Percentiles rank a stretch among this genome's conserved stretches.
phyloP scores from a whole-genome alignment of 2,888 invertebrate species.

The Mallateleia sp. region DNA sequence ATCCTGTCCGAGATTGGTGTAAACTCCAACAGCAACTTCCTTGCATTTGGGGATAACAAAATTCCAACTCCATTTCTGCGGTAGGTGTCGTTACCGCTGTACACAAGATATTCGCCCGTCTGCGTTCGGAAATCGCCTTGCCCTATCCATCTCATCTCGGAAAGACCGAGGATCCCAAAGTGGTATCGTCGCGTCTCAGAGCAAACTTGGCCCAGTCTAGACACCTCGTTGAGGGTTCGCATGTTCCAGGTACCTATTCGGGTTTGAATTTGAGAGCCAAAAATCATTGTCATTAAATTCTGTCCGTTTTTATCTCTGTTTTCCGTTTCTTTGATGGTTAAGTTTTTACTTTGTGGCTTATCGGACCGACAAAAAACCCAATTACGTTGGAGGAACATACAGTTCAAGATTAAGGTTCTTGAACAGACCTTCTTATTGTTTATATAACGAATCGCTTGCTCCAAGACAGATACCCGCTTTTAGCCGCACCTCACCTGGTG shows the following conservation, averaged over 20 bases:
- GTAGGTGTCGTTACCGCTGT: constrained; percentile 22
- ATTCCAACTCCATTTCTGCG: constrained; percentile 5
- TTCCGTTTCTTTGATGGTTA: too few species aligned
- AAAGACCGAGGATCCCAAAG: constrained; percentile 20
- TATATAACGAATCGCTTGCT: too few species aligned
- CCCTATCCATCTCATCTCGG: constrained; percentile 20
- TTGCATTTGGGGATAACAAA: not conserved
- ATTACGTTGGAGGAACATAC: constrained; percentile 31
- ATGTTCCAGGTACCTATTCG: too few species aligned
- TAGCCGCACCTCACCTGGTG: too few species aligned
- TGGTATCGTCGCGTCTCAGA: constrained; percentile 22
- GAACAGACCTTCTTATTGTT: too few species aligned
- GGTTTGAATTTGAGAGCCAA: too few species aligned
- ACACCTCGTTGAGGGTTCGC: constrained; percentile 22
- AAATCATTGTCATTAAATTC: too few species aligned
- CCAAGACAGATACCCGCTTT: too few species aligned
- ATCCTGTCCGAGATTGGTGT: constrained; percentile 12
- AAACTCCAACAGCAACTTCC: constrained; percentile 5
- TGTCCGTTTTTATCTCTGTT: too few species aligned
- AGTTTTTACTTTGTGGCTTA: too few species aligned
- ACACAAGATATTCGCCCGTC: constrained; percentile 11
- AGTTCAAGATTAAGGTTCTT: not conserved
- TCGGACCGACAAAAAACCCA: too few species aligned
- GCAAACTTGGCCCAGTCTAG: constrained; percentile 15
- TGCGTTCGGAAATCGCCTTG: constrained; percentile 30